A percentile compares a stretch with the other conserved stretches of the same genome.
phyloP scores from a whole-genome alignment of 2,888 invertebrate species.

The Oligia fasciuncula region DNA sequence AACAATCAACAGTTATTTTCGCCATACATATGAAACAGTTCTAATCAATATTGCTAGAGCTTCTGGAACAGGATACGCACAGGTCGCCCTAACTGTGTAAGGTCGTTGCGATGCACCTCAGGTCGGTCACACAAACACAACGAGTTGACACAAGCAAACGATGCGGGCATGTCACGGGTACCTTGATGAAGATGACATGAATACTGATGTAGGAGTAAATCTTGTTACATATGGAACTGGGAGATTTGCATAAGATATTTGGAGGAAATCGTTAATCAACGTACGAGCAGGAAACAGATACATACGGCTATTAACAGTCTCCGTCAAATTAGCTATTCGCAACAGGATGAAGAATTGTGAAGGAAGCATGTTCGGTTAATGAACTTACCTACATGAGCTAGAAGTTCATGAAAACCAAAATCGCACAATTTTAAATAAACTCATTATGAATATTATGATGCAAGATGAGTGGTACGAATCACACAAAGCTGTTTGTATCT shows the following conservation, averaged over 20 bases:
- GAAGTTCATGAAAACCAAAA: not conserved
- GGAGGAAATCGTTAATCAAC: slow-evolving; percentile 64
- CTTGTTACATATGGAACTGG: slow-evolving; percentile 67
- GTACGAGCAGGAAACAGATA: slow-evolving; percentile 57
- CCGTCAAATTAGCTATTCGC: slow-evolving; percentile 51
- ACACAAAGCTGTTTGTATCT: slow-evolving; percentile 2
- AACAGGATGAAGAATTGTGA: slow-evolving; percentile 49
- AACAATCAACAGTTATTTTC: slow-evolving; percentile 8
- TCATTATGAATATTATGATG: not conserved
- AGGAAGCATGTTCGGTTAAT: slow-evolving; percentile 28
- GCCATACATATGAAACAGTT: not conserved
- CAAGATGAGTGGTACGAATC: not conserved
- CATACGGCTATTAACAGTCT: slow-evolving; percentile 46
- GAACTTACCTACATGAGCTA: slow-evolving; percentile 12
- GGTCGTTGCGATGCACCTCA: slow-evolving; percentile 80
- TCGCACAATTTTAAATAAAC: not conserved
- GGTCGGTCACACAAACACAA: slow-evolving; percentile 76
- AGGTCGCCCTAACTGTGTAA: slow-evolving; percentile 66
- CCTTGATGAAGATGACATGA: slow-evolving; percentile 72
- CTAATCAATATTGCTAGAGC: slow-evolving; percentile 46
- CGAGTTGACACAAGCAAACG: slow-evolving; percentile 82
- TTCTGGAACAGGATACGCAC: slow-evolving; percentile 56
- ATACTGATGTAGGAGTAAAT: slow-evolving; percentile 73
- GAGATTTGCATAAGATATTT: slow-evolving; percentile 68
- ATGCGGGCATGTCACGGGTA: slow-evolving; percentile 78